phyloP scores from a whole-genome alignment of 2,797 vertebrate species.

The Podarcis lilfordi region DNA sequence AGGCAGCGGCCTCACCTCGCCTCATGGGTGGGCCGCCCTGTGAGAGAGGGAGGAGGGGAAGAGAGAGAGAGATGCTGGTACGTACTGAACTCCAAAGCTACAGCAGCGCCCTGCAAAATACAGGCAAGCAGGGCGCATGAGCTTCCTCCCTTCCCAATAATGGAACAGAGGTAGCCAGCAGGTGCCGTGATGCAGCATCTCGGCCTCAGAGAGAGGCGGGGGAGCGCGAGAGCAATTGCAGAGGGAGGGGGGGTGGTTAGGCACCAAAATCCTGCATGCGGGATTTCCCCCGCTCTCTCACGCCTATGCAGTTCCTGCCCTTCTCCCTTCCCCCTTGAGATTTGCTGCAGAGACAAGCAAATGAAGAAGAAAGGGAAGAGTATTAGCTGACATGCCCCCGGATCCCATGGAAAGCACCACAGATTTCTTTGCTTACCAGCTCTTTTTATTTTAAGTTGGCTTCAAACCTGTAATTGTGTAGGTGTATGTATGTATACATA shows the following conservation, averaged over 20 bases:
- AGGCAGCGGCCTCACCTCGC: no score
- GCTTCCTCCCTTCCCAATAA: not conserved
- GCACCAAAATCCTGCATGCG: not conserved
- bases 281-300: no score
- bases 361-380: not conserved
- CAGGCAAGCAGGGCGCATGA: conserved; percentile 22
- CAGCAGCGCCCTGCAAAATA: not conserved
- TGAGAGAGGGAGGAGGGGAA: not conserved
- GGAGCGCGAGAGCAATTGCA: not conserved
- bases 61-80: not conserved
- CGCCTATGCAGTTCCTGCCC: not conserved
- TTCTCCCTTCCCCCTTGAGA: not conserved
- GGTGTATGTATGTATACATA: no score
- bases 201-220: not conserved
- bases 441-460: no score
- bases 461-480: no score
- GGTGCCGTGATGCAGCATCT: conserved; percentile 66
- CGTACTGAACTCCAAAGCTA: not conserved
- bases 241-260: not conserved
- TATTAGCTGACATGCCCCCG: not conserved
- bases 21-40: not conserved
- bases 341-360: conserved; percentile 17
- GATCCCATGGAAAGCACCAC: no score
- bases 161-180: not conserved
- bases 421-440: no score